Percentiles rank a stretch among this genome's conserved stretches.
These are phyloP conservation scores for Brachionus plicatilis DNA, from an alignment of 1,140 invertebrate species.

Conservation along the genomic window DNA sequence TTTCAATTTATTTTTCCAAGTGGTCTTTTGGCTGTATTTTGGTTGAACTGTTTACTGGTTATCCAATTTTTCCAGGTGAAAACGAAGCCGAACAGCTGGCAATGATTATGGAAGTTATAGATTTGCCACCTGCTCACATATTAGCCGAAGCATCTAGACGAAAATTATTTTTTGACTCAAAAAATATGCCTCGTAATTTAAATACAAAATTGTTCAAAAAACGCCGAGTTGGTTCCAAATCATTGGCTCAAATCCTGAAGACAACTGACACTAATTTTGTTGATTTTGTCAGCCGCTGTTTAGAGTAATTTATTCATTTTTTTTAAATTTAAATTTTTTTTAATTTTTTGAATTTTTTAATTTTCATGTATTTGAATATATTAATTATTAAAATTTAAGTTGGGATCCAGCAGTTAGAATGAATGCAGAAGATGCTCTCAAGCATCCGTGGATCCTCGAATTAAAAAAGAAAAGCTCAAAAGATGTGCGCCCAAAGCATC, in stretches of 20 bases:
- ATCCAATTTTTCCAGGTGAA: conserved; percentile 56
- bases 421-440: conserved; percentile 52
- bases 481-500: conserved; percentile 35
- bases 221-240: conserved; percentile 48
- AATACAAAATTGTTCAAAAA: conserved; percentile 55
- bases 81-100: conserved; percentile 57
- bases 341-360: conserved; percentile 32
- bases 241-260: conserved; percentile 51
- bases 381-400: conserved; percentile 42
- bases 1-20: conserved; percentile 43
- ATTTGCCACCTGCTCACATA: conserved; percentile 48
- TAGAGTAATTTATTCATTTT: conserved; percentile 47
- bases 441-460: conserved; percentile 54
- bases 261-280: conserved; percentile 52
- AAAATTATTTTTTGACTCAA: conserved; percentile 51
- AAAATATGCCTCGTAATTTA: conserved; percentile 50
- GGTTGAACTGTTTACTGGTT: conserved; percentile 75
- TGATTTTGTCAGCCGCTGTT: conserved; percentile 51
- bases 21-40: conserved; percentile 85
- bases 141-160: conserved; percentile 50
- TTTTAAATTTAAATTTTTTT: neutral
- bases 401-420: conserved; percentile 52
- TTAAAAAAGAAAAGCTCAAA: conserved; percentile 38
- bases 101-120: conserved; percentile 55
- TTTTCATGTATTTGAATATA: neutral